These are phyloP conservation scores for Drosophila macrospina DNA, from an alignment of 2,888 invertebrate species.

Conservation along the genomic window DNA sequence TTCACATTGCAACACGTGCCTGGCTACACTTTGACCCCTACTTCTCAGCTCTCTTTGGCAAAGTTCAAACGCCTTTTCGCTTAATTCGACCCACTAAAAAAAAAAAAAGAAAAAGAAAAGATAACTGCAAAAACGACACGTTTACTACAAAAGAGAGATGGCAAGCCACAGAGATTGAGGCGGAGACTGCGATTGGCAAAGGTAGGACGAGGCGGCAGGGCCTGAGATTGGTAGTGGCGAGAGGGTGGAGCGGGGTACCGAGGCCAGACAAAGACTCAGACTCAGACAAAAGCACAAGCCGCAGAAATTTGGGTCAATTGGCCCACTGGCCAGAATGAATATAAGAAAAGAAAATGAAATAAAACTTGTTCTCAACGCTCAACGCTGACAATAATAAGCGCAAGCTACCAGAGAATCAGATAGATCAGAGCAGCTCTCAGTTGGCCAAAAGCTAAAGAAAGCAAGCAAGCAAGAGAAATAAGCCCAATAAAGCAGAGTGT, in stretches of 20 bases:
- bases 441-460: constrained; percentile 28
- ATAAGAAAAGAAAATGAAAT: constrained; percentile 41
- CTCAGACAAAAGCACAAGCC: constrained; percentile 62
- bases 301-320: constrained; percentile 76
- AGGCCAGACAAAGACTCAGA: constrained; percentile 27
- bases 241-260: too few relatives aligned
- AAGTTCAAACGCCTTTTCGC: constrained; percentile 68
- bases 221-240: constrained; percentile 7
- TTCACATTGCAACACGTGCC: constrained; percentile 37
- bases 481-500: constrained; percentile 9
- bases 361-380: constrained; percentile 72
- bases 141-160: constrained; percentile 48
- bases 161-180: constrained; percentile 5
- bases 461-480: neutral
- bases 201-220: too few relatives aligned
- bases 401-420: constrained; percentile 46
- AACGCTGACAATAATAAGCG: constrained; percentile 77
- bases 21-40: constrained; percentile 4
- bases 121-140: constrained; percentile 63
- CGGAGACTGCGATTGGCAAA: neutral
- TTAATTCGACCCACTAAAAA: constrained; percentile 73
- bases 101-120: constrained; percentile 48
- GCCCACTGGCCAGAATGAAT: constrained; percentile 59
- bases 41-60: constrained; percentile 42
- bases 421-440: constrained; percentile 10